A percentile compares a stretch with the other conserved stretches of the same genome.
phyloP scores from a whole-genome alignment of 1,140 invertebrate species.

The Melanaphis sacchari region DNA sequence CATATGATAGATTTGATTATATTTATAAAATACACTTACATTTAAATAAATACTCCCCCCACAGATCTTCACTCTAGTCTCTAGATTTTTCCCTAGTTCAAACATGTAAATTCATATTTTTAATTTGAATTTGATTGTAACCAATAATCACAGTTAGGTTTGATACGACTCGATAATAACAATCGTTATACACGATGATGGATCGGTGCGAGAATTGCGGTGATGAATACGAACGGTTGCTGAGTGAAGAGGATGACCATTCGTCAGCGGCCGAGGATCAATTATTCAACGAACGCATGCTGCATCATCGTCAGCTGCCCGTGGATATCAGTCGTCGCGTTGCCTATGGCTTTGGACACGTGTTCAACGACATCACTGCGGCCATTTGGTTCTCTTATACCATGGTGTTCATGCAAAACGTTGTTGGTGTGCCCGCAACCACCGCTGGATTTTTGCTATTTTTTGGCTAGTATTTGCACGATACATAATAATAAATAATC shows the following conservation, averaged over 20 bases:
- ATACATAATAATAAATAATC: neutral
- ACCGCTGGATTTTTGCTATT: slow-evolving; percentile 80
- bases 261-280: neutral
- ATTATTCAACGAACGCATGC: neutral
- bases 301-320: too few species aligned
- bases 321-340: slow-evolving; percentile 65
- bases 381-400: slow-evolving; percentile 95
- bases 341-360: slow-evolving; percentile 82
- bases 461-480: slow-evolving; percentile 67
- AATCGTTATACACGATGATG: neutral
- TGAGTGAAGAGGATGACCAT: neutral
- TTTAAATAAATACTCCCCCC: too few species aligned
- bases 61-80: too few species aligned
- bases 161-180: neutral
- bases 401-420: slow-evolving; percentile 84
- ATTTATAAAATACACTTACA: too few species aligned
- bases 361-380: slow-evolving; percentile 89
- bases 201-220: slow-evolving; percentile 17
- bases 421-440: slow-evolving; percentile 74
- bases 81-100: neutral
- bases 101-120: neutral
- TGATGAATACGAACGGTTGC: slow-evolving; percentile 35
- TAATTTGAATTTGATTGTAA: neutral
- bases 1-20: too few species aligned
- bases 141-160: neutral